Evolutionary conservation across 1,140 invertebrate species (phyloP).

Genomic region (Macrosteles quadrilineatus): DNA sequence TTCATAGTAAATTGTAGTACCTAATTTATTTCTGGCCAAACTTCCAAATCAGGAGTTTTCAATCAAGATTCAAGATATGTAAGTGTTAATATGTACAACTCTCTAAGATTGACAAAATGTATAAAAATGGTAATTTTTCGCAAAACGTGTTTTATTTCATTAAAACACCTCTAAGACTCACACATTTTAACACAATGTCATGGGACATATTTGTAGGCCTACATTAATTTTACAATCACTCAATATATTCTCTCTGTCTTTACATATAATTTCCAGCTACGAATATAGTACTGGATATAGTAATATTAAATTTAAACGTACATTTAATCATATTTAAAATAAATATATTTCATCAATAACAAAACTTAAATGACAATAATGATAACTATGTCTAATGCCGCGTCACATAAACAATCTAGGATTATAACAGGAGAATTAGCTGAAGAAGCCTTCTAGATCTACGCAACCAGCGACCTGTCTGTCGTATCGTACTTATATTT

Average conservation of each 20-base stretch:
- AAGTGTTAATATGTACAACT: too few species aligned
- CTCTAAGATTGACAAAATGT: too few species aligned
- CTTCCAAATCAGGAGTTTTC: too few species aligned
- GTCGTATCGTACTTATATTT: constrained; percentile 9
- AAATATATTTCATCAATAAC: constrained; percentile 19
- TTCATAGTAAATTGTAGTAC: too few species aligned
- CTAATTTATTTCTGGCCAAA: too few species aligned
- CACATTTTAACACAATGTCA: not conserved
- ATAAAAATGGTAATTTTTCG: not conserved
- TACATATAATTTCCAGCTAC: too few species aligned
- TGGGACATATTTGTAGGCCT: constrained; percentile 12
- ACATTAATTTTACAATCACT: constrained; percentile 17
- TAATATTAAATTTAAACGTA: not conserved
- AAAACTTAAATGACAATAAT: constrained; percentile 17
- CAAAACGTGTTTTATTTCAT: constrained; percentile 26
- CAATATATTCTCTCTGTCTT: not conserved
- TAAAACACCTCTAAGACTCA: constrained; percentile 21
- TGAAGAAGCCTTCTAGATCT: not conserved
- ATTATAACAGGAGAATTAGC: not conserved
- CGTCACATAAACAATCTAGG: constrained; percentile 20
- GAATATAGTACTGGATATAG: too few species aligned
- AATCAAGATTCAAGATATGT: too few species aligned
- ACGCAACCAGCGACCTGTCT: not conserved
- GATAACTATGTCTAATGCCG: constrained; percentile 4
- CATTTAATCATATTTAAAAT: constrained; percentile 12